Evolutionary conservation across 2,888 invertebrate species (phyloP).

Genomic region (Notodonta ziczac): DNA sequence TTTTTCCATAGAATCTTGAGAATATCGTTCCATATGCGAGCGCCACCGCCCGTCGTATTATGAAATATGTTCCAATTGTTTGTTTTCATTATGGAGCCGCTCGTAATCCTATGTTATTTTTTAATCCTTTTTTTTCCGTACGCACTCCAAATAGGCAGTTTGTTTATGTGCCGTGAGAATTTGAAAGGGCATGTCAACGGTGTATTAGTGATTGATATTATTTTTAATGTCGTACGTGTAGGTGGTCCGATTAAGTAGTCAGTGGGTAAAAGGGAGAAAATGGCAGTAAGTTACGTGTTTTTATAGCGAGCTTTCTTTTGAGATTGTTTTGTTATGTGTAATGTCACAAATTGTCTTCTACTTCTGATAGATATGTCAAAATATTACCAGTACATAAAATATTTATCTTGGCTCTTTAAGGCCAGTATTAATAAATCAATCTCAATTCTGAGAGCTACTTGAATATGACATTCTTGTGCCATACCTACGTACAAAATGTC

Average conservation of each 20-base stretch:
- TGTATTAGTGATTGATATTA: slow-evolving; percentile 46
- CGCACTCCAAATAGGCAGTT: slow-evolving; percentile 66
- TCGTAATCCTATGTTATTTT: slow-evolving; percentile 66
- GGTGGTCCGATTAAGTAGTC: slow-evolving; percentile 42
- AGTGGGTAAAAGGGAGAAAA: background rate
- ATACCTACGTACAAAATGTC: no score
- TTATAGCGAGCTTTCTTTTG: background rate
- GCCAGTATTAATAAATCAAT: no score
- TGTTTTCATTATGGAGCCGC: slow-evolving; percentile 66
- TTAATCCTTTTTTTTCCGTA: slow-evolving; percentile 53
- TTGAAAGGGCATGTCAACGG: slow-evolving; percentile 63
- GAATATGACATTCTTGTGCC: no score
- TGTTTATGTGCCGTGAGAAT: slow-evolving; percentile 73
- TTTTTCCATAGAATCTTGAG: slow-evolving; percentile 18
- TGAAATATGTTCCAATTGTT: slow-evolving; percentile 65
- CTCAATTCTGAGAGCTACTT: no score
- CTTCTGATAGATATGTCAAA: no score
- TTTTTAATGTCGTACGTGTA: slow-evolving; percentile 34
- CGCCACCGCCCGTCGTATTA: slow-evolving; percentile 43
- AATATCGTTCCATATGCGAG: slow-evolving; percentile 36
- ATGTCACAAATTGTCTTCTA: no score
- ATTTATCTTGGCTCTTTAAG: no score
- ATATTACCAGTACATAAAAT: no score
- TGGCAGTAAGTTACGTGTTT: background rate
- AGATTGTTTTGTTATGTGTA: no score